A percentile compares a stretch with the other conserved stretches of the same genome.
phyloP scores from a whole-genome alignment of 2,113 vertebrate genomes.

The Eudyptes chrysolophus region DNA sequence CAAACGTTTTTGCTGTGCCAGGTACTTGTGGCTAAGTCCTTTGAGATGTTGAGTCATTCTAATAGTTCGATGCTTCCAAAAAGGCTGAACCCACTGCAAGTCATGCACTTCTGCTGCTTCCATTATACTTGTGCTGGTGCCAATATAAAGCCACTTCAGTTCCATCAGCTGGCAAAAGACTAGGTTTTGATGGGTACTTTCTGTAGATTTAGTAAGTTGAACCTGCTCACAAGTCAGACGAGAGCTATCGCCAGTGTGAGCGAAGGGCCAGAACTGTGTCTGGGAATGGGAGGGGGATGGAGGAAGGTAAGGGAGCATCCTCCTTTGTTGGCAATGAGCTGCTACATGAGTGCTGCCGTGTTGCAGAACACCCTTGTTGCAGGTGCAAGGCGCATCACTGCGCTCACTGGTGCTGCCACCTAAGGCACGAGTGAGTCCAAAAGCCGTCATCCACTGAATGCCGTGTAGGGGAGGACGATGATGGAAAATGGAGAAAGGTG shows the following conservation, averaged over 20 bases:
- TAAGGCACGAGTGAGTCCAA: neutral
- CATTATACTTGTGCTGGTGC: neutral
- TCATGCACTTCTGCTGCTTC: neutral
- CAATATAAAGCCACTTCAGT: neutral
- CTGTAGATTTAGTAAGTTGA: neutral
- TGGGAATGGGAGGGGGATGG: neutral
- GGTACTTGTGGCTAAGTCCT: neutral
- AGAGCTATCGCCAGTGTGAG: neutral
- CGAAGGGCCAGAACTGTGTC: neutral
- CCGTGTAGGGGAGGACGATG: neutral
- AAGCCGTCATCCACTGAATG: neutral
- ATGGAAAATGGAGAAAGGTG: neutral
- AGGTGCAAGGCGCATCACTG: rapidly evolving
- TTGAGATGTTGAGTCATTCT: neutral
- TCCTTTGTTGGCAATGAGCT: neutral
- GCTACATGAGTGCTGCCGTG: neutral
- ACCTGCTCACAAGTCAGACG: rapidly evolving
- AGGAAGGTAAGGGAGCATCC: neutral
- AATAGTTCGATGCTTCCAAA: neutral
- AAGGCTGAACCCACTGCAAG: neutral
- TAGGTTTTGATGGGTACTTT: neutral
- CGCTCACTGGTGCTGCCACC: neutral
- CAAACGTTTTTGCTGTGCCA: neutral
- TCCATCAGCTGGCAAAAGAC: neutral
- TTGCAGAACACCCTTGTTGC: neutral